Evolutionary conservation across 2,797 vertebrate genomes (phyloP).

Genomic region (Forpus xanthops): DNA sequence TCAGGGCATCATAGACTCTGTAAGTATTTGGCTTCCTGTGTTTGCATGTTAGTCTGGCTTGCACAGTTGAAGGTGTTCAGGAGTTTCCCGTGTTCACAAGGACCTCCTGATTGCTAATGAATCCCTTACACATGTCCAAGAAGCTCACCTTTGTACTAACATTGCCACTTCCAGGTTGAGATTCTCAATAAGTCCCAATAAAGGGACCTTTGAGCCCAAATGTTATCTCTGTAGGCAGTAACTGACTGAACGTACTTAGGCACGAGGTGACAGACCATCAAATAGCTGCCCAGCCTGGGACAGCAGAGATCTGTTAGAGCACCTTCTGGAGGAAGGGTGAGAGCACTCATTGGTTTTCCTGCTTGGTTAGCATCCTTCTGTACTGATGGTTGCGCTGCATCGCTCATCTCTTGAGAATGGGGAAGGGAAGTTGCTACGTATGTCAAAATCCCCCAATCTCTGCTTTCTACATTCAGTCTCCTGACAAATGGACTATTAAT

Average conservation of each 20-base stretch:
- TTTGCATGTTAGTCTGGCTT: not conserved
- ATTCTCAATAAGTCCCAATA: not conserved
- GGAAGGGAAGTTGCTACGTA: not conserved
- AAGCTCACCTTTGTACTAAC: not conserved
- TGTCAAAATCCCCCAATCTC: not conserved
- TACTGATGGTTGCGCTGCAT: not conserved
- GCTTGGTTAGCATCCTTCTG: not conserved
- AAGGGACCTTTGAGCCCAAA: not conserved
- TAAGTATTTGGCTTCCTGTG: conserved; percentile 72
- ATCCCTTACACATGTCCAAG: not conserved
- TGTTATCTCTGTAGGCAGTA: not conserved
- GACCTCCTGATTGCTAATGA: not conserved
- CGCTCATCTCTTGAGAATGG: not conserved
- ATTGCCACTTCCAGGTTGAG: not conserved
- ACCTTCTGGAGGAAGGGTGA: not conserved
- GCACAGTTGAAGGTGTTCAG: no score
- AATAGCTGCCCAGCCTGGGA: not conserved
- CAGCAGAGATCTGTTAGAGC: not conserved
- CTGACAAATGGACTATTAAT: not conserved
- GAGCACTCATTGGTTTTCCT: not conserved
- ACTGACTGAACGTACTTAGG: not conserved
- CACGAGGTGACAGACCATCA: not conserved
- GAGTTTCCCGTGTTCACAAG: not conserved
- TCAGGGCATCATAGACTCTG: conserved; percentile 94
- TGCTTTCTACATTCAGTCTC: fast-evolving